phyloP scores from a whole-genome alignment of 2,888 invertebrate genomes.

The Agrenia bidenticulata region DNA sequence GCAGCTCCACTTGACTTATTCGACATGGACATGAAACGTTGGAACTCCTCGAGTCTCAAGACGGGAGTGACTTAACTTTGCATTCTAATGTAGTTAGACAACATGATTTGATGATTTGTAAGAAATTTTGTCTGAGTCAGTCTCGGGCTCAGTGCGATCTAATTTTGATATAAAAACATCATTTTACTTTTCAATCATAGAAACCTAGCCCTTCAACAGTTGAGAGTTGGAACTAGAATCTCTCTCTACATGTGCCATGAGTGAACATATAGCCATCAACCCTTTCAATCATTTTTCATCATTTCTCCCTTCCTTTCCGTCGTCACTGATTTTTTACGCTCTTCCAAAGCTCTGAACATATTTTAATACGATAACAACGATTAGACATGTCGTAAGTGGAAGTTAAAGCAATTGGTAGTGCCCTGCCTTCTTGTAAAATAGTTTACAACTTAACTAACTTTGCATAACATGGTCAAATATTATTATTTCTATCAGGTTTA shows the following conservation, averaged over 20 bases:
- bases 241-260: neutral
- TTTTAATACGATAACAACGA: conserved; percentile 5
- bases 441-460: too few relatives aligned
- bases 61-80: neutral
- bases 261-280: conserved; percentile 15
- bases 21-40: conserved; percentile 18
- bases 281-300: conserved; percentile 14
- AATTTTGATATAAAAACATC: conserved; percentile 10
- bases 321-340: neutral
- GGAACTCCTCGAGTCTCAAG: neutral
- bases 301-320: conserved; percentile 2
- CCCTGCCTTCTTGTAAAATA: too few relatives aligned
- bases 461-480: too few relatives aligned
- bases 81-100: too few relatives aligned
- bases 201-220: neutral
- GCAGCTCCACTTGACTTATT: conserved; percentile 17
- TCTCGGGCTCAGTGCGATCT: conserved; percentile 10
- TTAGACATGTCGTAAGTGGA: neutral
- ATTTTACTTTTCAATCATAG: neutral
- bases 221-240: neutral
- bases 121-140: conserved; percentile 21
- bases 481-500: too few relatives aligned
- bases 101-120: conserved; percentile 13
- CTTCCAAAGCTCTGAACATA: neutral
- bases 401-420: too few relatives aligned